Conservation (phyloP, 2,113 vertebrate species). For the Xenopus laevis region DNA sequence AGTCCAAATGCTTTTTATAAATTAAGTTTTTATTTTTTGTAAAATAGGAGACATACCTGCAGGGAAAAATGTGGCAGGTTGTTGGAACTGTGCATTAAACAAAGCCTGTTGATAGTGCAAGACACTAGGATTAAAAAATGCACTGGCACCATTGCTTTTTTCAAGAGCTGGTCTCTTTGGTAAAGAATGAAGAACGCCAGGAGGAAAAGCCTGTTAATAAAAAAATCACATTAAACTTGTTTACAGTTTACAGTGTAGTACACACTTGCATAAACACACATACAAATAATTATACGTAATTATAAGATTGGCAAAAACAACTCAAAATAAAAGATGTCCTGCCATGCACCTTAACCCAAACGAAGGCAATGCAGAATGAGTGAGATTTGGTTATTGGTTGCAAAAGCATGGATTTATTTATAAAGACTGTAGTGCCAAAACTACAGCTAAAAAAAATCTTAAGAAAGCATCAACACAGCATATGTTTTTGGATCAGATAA, state of each 20-base stretch:
- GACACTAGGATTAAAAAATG: conserved; percentile 92
- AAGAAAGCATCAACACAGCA: conserved; percentile 66
- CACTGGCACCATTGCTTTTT: conserved; percentile 87
- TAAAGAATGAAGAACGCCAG: conserved; percentile 92
- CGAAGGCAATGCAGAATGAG: conserved; percentile 73
- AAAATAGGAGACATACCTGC: conserved; percentile 75
- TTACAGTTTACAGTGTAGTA: conserved; percentile 50
- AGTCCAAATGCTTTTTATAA: too few species aligned
- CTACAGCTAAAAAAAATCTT: conserved; percentile 68
- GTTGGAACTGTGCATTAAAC: conserved; percentile 89
- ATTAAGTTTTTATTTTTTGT: neutral
- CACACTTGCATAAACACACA: conserved; percentile 54
- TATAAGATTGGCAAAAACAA: conserved; percentile 33
- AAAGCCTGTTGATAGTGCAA: conserved; percentile 98
- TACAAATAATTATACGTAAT: conserved; percentile 10
- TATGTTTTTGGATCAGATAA: conserved; percentile 53
- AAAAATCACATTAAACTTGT: conserved; percentile 54
- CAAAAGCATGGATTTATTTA: conserved; percentile 71
- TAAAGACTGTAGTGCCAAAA: conserved; percentile 71
- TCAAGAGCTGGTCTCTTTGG: conserved; percentile 98
- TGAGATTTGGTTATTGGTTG: conserved; percentile 72
- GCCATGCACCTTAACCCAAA: conserved; percentile 78
- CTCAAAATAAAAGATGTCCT: conserved; percentile 59
- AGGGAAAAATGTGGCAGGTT: conserved; percentile 86
- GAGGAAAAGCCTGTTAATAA: conserved; percentile 85